These are phyloP conservation scores for Puffinus mauretanicus DNA, from an alignment of 2,113 vertebrate species.

Conservation along the genomic window DNA sequence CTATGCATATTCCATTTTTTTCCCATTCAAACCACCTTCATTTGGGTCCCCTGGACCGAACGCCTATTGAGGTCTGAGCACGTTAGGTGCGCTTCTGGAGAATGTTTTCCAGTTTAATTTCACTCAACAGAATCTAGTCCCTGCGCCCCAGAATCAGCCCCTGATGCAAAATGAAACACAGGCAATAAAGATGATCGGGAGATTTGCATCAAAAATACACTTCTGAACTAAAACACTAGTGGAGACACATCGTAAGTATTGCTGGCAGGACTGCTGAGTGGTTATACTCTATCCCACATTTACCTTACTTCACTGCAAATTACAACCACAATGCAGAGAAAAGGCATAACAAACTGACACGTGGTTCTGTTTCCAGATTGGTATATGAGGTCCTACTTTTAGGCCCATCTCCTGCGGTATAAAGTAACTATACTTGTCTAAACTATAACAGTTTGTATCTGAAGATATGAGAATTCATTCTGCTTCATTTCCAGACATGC, in stretches of 20 bases:
- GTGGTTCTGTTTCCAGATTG: neutral
- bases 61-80: neutral
- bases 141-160: neutral
- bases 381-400: neutral
- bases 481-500: neutral
- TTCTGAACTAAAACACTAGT: neutral
- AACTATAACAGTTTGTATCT: neutral
- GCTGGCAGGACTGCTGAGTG: neutral
- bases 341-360: neutral
- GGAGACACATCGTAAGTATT: accelerated
- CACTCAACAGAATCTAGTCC: neutral
- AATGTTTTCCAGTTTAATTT: neutral
- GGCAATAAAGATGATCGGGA: neutral
- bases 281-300: neutral
- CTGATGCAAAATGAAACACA: neutral
- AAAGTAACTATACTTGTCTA: neutral
- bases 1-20: neutral
- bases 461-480: neutral
- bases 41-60: neutral
- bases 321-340: neutral
- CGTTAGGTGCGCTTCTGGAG: neutral
- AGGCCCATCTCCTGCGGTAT: neutral
- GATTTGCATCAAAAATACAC: neutral
- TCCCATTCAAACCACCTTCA: neutral
- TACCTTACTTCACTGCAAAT: neutral